Base-by-base conservation (phyloP, 2,888 invertebrate species). In the Erebia aethiops region DNA sequence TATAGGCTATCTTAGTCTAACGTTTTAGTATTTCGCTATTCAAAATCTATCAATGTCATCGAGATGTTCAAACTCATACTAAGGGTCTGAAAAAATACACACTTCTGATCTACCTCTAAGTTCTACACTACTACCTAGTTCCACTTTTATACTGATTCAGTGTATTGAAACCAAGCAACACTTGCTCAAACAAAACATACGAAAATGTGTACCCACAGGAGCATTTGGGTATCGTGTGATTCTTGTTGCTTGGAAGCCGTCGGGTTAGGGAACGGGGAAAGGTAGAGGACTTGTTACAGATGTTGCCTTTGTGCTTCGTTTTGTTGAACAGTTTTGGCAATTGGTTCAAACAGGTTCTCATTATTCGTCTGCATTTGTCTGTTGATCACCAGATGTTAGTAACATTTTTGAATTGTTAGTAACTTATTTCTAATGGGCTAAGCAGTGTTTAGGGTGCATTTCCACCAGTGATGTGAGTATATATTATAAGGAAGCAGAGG, bases 161-260 rank as follows among this genome's bases (percentile, higher is more conserved):
- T 58, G 13, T 58, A 58, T 35, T 58, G 26, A 35, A 14, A 61
- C 16, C 8, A 51, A n/a, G 51, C n/a, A 62, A 52, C 16, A 21
- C 58, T 65, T 21, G 64, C 58, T 56, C 26, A 52, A 58, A 57
- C 18, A 69, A 57, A 57, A 57, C 56, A 21, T 57, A 57, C 35
- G 18, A 71, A 71, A 67, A 71, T 54, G 65, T 58, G 63, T 74
- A 76, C 74, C 75, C 76, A 77, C 75, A 74, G 63, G 69, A 73
- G 72, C 92, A 91, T 82, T 92, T 93, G 81, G 93, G 93, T 78
- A 93, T 84, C 67, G 93, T 92, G 81, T 93, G 92, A 76, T 87
- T 89, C 88, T 90, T 92, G 87, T 84, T 87, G 82, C 80, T 86
- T 75, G 85, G 83, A 61, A 84, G 79, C 78, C 85, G 84, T 75